A percentile compares a stretch with the other conserved stretches of the same genome.
These are phyloP conservation scores for Mythimna ferrago DNA, from an alignment of 2,888 invertebrate species.

Conservation along the genomic window DNA sequence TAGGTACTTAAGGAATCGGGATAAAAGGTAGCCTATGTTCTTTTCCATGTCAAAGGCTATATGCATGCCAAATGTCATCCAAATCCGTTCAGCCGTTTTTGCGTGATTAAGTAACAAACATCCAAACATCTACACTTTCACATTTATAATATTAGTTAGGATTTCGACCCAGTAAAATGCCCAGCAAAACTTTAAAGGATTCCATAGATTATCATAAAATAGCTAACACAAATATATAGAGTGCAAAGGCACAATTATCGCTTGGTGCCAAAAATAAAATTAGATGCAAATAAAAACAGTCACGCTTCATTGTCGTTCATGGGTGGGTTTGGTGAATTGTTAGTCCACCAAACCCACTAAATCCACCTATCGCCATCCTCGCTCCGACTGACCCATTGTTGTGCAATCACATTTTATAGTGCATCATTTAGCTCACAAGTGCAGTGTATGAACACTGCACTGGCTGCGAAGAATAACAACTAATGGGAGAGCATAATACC, in stretches of 20 bases:
- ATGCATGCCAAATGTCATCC: too few relatives aligned
- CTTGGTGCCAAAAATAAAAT: neutral
- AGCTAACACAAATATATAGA: neutral
- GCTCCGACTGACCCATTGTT: constrained; percentile 7
- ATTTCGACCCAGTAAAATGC: neutral
- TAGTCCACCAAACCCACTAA: neutral
- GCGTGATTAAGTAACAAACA: too few relatives aligned
- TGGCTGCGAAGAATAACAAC: constrained; percentile 27
- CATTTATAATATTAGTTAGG: too few relatives aligned
- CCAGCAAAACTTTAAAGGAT: neutral
- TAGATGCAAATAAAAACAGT: constrained; percentile 11
- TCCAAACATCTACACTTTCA: too few relatives aligned
- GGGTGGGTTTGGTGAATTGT: neutral
- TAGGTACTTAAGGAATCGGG: too few relatives aligned
- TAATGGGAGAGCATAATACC: constrained; percentile 39
- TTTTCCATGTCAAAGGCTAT: too few relatives aligned
- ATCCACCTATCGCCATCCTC: neutral
- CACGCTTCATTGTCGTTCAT: neutral
- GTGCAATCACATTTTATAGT: constrained; percentile 32
- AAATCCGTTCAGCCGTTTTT: too few relatives aligned
- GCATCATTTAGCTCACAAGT: constrained; percentile 25
- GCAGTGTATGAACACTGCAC: constrained; percentile 20
- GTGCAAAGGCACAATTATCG: constrained; percentile 11
- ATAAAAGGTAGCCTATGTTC: too few relatives aligned
- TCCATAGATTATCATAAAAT: neutral